These are phyloP conservation scores for Pissodes strobi DNA, from an alignment of 1,140 invertebrate genomes.

Conservation along the genomic window DNA sequence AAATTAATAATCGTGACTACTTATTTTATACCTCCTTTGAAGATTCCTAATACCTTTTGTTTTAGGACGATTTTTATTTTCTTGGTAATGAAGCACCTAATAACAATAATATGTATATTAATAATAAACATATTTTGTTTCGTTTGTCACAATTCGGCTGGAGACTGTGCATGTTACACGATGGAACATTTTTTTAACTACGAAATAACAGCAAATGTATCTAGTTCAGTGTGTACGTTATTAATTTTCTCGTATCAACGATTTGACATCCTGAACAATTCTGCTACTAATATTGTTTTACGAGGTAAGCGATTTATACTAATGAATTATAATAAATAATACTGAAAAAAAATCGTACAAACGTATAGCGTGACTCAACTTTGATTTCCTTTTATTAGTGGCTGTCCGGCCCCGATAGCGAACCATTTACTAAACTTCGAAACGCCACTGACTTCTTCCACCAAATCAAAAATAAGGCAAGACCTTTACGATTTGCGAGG, in stretches of 20 bases:
- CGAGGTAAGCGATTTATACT: conserved; percentile 12
- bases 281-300: conserved; percentile 6
- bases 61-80: neutral
- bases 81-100: neutral
- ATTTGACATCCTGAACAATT: conserved; percentile 7
- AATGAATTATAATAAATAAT: no score
- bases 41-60: no score
- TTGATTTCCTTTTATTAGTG: no score
- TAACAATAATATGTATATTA: conserved; percentile 2
- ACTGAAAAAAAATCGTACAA: no score
- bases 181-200: conserved; percentile 10
- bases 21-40: no score
- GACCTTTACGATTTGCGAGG: no score
- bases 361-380: no score
- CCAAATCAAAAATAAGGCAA: no score
- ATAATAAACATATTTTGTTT: conserved; percentile 4
- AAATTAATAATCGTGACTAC: no score
- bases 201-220: conserved; percentile 10
- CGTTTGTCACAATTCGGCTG: neutral
- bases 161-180: neutral
- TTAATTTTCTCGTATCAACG: neutral
- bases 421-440: no score
- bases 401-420: no score
- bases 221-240: conserved; percentile 2
- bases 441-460: no score